Percentiles rank a stretch among this genome's conserved stretches.
Evolutionary conservation across 2,888 invertebrate species (phyloP).

Genomic region (Hypena proboscidalis): DNA sequence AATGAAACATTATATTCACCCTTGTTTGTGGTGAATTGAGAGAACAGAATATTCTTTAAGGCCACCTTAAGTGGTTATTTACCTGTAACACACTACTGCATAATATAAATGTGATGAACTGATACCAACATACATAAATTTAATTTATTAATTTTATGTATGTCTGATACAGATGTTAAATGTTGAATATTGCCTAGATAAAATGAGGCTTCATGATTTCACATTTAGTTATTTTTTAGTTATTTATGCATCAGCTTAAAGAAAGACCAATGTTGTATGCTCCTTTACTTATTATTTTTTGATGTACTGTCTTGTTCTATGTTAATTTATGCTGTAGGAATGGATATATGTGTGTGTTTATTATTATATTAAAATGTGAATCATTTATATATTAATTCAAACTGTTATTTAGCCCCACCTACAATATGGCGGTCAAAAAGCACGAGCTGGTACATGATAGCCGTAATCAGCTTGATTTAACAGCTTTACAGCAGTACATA

Average conservation of each 20-base stretch:
- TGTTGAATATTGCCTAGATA: constrained; percentile 7
- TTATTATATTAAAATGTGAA: background rate
- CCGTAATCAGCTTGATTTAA: constrained; percentile 65
- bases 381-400: constrained; percentile 3
- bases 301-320: constrained; percentile 5
- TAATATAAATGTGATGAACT: constrained; percentile 19
- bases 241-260: constrained; percentile 7
- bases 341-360: background rate
- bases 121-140: constrained; percentile 13
- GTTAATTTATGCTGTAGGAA: constrained; percentile 1
- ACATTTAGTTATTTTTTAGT: constrained; percentile 16
- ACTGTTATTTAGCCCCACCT: constrained; percentile 4
- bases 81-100: constrained; percentile 26
- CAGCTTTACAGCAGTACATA: constrained; percentile 74
- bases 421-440: constrained; percentile 85
- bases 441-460: constrained; percentile 82
- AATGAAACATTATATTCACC: too few species aligned
- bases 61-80: constrained; percentile 16
- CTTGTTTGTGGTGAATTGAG: too few species aligned
- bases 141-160: constrained; percentile 13
- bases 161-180: constrained; percentile 12
- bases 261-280: constrained; percentile 9
- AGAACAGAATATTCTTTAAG: too few species aligned
- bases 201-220: constrained; percentile 1
- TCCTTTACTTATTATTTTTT: background rate